Evolutionary conservation across 2,797 vertebrate species (phyloP).

Genomic region (Heterohyrax brucei): DNA sequence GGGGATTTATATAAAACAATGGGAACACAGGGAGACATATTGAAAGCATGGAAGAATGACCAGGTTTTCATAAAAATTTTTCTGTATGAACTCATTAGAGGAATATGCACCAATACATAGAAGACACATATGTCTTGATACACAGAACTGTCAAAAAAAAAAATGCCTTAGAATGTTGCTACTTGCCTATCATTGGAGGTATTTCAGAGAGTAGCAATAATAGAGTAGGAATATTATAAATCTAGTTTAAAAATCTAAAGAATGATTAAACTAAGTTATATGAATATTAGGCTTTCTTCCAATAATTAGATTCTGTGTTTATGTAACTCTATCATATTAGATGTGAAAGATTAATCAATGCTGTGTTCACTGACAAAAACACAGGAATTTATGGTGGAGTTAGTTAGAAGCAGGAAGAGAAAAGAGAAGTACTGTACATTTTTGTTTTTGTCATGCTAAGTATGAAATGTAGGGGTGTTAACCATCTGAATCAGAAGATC

Average conservation of each 20-base stretch:
- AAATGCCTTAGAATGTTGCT: not conserved
- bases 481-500: not conserved
- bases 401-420: not conserved
- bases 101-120: not conserved
- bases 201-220: not conserved
- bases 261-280: not conserved
- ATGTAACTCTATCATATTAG: not conserved
- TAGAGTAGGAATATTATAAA: not conserved
- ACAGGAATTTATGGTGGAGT: not conserved
- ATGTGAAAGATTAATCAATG: not conserved
- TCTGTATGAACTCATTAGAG: not conserved
- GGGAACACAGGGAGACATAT: not conserved
- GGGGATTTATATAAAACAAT: constrained; percentile 24
- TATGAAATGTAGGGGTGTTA: not conserved
- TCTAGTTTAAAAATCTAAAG: not conserved
- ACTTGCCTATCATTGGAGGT: not conserved
- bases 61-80: not conserved
- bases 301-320: not conserved
- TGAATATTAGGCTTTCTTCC: not conserved
- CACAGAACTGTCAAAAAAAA: not conserved
- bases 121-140: not conserved
- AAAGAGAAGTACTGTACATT: not conserved
- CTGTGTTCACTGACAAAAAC: not conserved
- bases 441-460: constrained; percentile 29
- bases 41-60: not conserved